Conservation (phyloP, 2,888 invertebrate species). For the Archips crataeganus region DNA sequence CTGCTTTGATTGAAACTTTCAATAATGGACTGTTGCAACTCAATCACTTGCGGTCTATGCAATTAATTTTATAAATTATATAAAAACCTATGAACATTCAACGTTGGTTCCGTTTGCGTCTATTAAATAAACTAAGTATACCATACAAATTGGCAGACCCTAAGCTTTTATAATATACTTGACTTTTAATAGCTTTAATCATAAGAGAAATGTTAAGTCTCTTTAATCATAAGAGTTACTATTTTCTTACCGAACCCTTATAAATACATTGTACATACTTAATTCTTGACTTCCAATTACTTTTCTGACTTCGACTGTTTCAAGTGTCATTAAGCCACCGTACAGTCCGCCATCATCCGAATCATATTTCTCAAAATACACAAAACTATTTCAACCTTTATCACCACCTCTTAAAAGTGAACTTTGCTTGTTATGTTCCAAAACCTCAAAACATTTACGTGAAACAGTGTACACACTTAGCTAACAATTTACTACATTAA, state of each 20-base stretch:
- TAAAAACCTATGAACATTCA: constrained; percentile 17
- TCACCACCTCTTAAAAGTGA: constrained; percentile 1
- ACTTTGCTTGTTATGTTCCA: background rate
- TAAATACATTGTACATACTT: constrained; percentile 50
- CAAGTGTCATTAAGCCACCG: constrained; percentile 69
- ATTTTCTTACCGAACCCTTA: constrained; percentile 43
- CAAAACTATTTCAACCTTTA: constrained; percentile 14
- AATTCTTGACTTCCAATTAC: constrained; percentile 75
- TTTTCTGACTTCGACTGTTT: constrained; percentile 60
- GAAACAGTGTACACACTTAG: constrained; percentile 51
- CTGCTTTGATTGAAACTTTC: constrained; percentile 15
- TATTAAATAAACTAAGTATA: background rate
- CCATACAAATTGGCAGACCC: background rate
- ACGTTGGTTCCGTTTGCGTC: background rate
- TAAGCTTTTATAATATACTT: background rate
- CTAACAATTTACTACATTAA: constrained; percentile 70
- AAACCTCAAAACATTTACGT: constrained; percentile 33
- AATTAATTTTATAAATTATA: constrained; percentile 54
- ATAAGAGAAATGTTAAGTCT: background rate
- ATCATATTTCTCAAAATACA: constrained; percentile 15
- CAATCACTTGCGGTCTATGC: constrained; percentile 47
- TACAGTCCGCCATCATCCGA: constrained; percentile 25
- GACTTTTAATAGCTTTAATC: constrained; percentile 10
- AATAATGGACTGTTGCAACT: constrained; percentile 7
- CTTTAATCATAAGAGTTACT: constrained; percentile 10